These are phyloP conservation scores for Halictus rubicundus DNA, from an alignment of 1,140 invertebrate species.

Conservation along the genomic window DNA sequence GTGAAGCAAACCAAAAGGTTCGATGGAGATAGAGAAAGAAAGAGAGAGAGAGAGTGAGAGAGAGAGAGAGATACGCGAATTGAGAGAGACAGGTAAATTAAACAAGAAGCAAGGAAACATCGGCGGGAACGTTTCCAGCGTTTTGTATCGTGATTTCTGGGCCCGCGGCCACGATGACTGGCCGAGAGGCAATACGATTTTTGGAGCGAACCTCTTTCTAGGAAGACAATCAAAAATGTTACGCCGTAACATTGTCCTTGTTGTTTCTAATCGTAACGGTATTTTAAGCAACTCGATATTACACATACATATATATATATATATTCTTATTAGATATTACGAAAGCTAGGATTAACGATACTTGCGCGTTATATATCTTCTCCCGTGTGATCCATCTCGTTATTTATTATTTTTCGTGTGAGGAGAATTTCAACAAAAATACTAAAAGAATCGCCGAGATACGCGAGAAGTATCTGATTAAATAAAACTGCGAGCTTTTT, in stretches of 20 bases:
- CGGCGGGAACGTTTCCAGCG: conserved; percentile 26
- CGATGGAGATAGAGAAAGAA: background rate
- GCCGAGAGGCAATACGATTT: conserved; percentile 39
- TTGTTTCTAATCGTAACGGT: conserved; percentile 77
- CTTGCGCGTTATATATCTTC: conserved; percentile 37
- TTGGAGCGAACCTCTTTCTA: conserved; percentile 69
- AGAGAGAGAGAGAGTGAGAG: background rate
- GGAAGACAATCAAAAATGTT: conserved; percentile 81
- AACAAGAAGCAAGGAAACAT: background rate
- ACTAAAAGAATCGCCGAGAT: conserved; percentile 2
- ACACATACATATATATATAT: conserved; percentile 20
- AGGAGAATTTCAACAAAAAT: background rate
- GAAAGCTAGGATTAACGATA: conserved; percentile 44
- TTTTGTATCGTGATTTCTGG: conserved; percentile 36
- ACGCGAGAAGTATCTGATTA: conserved; percentile 10
- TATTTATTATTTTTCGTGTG: conserved; percentile 57
- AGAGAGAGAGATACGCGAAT: background rate
- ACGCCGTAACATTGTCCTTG: conserved; percentile 78
- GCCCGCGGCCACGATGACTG: conserved; percentile 10
- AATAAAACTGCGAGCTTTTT: conserved; percentile 26
- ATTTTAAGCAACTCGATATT: conserved; percentile 58
- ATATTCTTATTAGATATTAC: conserved; percentile 44
- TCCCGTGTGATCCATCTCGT: conserved; percentile 38
- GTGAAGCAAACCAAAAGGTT: conserved; percentile 3
- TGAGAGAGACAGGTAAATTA: background rate